Base-by-base conservation (phyloP, 2,888 invertebrate genomes). In the Xanthostigma xanthostigma region DNA sequence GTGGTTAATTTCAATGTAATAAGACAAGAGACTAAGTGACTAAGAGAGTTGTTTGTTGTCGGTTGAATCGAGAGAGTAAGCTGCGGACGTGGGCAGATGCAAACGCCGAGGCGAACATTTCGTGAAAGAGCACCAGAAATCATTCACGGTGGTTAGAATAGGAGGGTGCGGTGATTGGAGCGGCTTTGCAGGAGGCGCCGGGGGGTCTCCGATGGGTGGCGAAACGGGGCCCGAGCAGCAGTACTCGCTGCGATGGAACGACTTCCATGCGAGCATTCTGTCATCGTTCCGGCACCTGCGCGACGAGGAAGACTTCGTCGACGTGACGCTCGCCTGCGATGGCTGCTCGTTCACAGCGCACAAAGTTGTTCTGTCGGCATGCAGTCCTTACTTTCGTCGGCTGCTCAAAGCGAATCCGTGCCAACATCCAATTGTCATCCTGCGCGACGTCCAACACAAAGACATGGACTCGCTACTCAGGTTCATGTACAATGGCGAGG, bases 171-270 rank as follows among this genome's bases (percentile, higher is more conserved):
- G 44, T 37, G 44, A 35, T 14, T 37, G 35, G 27, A 41, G 42
- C 33, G 48, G 45, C 33, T 12, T 65, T 62, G 64, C 63, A 64
- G 61, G 54, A 59, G 58, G 61, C 61, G 27, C 27, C 27, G 62
- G 60, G 56, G 64, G 70, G 66, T 72, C 68, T 69, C 71, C 74
- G 71, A 74, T 75, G 73, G 74, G 74, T 69, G 74, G 74, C 72
- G 62, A 70, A 70, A 67, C 67, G 64, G 65, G 66, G 66, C 64
- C 79, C 59, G 83, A 83, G 73, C 89, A 90, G 74, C 90, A 90
- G 70, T 92, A 91, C 71, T 88, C 90, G 68, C 78, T 92, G 69
- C 82, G 90, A 63, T 92, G 92, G 92, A 92, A 92, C 69, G 91
- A 92, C 72, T 92, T 90, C 74, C 90, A 91, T 69, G 82, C 87